A percentile compares a stretch with the other conserved stretches of the same genome.
These are phyloP conservation scores for Oncorhynchus keta DNA, from an alignment of 2,113 vertebrate genomes.

Conservation along the genomic window DNA sequence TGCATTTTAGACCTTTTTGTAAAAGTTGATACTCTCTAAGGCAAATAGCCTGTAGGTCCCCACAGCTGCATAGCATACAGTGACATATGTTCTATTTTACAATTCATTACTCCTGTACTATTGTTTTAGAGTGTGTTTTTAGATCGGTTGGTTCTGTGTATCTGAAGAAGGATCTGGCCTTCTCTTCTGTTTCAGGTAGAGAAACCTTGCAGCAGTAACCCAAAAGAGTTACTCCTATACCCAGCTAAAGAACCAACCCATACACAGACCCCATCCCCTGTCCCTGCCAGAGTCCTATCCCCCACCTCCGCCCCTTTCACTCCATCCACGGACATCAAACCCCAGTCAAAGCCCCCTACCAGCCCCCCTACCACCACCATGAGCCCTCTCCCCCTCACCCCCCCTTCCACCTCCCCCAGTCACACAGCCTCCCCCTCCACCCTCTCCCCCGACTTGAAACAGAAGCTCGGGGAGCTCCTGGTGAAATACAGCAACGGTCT, in stretches of 20 bases:
- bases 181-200: slow-evolving; percentile 75
- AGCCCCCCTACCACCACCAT: slow-evolving; percentile 29
- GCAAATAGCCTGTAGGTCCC: no score
- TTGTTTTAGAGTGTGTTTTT: neutral
- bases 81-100: neutral
- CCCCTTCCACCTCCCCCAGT: slow-evolving; percentile 36
- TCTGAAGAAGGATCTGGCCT: neutral
- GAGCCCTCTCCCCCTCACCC: slow-evolving; percentile 33
- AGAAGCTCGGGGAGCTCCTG: slow-evolving; percentile 84
- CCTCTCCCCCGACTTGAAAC: slow-evolving; percentile 76
- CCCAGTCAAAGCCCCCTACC: slow-evolving; percentile 53
- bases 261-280: slow-evolving; percentile 20
- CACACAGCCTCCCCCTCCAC: slow-evolving; percentile 51
- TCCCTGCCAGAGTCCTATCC: slow-evolving; percentile 3
- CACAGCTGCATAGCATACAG: no score
- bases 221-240: slow-evolving; percentile 83
- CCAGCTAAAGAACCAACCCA: slow-evolving; percentile 70
- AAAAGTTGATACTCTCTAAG: no score
- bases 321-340: slow-evolving; percentile 18
- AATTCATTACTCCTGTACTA: neutral
- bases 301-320: slow-evolving; percentile 13
- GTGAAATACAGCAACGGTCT: slow-evolving; percentile 87
- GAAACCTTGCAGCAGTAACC: slow-evolving; percentile 81
- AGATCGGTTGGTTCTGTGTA: neutral
- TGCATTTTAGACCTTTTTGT: no score